Conservation (phyloP, 2,113 vertebrate genomes). For the Pogona vitticeps region DNA sequence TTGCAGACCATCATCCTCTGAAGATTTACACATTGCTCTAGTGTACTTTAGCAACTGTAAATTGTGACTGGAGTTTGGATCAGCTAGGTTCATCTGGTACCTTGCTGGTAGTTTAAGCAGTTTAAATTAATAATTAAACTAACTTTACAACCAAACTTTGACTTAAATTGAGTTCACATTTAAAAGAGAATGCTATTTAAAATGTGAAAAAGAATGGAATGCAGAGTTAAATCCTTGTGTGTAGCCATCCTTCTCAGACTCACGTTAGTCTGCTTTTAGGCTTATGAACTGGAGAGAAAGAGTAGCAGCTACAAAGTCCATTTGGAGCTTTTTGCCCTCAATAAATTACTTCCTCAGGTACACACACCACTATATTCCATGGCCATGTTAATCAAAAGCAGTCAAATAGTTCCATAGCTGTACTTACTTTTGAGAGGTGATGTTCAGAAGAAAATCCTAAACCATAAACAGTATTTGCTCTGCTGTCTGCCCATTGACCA, state of each 20-base stretch:
- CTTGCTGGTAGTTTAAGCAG: too few species aligned
- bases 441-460: conserved; percentile 98
- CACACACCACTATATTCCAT: background rate
- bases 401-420: background rate
- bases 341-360: background rate
- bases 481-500: conserved; percentile 98
- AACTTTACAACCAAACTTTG: too few species aligned
- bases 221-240: too few species aligned
- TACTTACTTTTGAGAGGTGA: conserved; percentile 94
- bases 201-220: too few species aligned
- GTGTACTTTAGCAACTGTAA: too few species aligned
- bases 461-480: conserved; percentile 97
- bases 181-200: too few species aligned
- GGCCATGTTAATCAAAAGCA: conserved; percentile 3
- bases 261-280: background rate
- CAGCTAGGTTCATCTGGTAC: too few species aligned
- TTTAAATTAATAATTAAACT: too few species aligned
- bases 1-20: too few species aligned
- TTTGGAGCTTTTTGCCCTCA: background rate
- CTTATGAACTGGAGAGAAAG: background rate
- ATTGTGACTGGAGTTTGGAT: too few species aligned
- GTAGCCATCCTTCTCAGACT: background rate
- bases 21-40: too few species aligned
- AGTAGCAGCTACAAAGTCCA: background rate
- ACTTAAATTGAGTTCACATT: too few species aligned